A percentile compares a stretch with the other conserved stretches of the same genome.
These are phyloP conservation scores for Dendrolimus kikuchii DNA, from an alignment of 1,140 invertebrate species.

Conservation along the genomic window DNA sequence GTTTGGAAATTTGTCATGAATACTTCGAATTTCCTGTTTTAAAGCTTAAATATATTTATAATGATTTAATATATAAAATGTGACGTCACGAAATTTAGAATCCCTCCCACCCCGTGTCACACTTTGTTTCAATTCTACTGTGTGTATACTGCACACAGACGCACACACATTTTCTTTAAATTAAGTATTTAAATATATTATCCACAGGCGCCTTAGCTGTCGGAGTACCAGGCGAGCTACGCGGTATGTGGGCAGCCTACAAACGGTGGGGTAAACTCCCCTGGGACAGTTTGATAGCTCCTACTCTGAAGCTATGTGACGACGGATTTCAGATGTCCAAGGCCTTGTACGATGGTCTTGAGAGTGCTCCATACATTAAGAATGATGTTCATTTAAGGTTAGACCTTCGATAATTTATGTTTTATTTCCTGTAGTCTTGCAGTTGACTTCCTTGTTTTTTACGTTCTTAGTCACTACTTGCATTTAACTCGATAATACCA, in stretches of 20 bases:
- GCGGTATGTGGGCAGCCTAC: constrained; percentile 90
- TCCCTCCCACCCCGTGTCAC: too few relatives aligned
- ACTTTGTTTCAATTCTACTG: neutral
- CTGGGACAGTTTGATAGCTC: constrained; percentile 87
- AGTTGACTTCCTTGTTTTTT: too few relatives aligned
- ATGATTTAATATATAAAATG: too few relatives aligned
- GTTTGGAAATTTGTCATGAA: too few relatives aligned
- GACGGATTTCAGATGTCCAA: constrained; percentile 82
- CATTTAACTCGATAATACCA: too few relatives aligned
- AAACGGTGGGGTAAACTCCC: constrained; percentile 85
- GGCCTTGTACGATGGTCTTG: constrained; percentile 75
- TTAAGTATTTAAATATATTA: neutral
- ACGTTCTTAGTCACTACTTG: too few relatives aligned
- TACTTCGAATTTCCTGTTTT: too few relatives aligned
- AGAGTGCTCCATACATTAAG: constrained; percentile 70
- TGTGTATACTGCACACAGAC: neutral
- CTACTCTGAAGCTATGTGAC: constrained; percentile 83
- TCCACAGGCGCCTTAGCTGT: constrained; percentile 81
- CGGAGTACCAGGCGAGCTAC: constrained; percentile 92
- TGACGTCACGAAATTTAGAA: neutral
- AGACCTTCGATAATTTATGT: neutral
- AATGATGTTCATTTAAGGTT: constrained; percentile 59
- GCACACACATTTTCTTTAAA: neutral
- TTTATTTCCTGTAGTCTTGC: too few relatives aligned
- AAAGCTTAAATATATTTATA: too few relatives aligned